These are phyloP conservation scores for Pogonus chalceus DNA, from an alignment of 1,140 invertebrate species.

Conservation along the genomic window DNA sequence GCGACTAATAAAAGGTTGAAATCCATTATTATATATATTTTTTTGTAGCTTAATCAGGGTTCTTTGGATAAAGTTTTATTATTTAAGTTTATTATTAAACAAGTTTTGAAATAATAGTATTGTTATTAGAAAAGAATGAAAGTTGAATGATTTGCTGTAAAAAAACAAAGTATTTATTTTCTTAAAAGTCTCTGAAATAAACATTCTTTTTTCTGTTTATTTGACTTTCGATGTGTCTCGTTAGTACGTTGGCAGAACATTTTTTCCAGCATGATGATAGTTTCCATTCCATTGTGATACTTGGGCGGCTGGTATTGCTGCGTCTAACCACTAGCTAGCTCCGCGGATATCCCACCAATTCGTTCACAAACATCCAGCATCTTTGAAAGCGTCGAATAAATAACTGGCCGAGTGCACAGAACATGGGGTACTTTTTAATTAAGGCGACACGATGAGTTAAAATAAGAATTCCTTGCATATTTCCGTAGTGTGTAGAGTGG, in stretches of 20 bases:
- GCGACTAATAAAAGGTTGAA: no score
- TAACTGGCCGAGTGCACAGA: constrained; percentile 19
- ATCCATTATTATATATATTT: no score
- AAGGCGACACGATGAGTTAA: constrained; percentile 32
- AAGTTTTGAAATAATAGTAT: no score
- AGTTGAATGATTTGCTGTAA: no score
- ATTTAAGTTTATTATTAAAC: no score
- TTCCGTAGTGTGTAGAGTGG: background rate
- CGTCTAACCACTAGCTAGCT: constrained; percentile 29
- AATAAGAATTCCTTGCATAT: constrained; percentile 33
- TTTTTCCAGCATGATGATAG: constrained; percentile 17
- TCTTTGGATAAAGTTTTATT: no score
- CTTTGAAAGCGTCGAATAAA: constrained; percentile 6
- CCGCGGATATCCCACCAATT: constrained; percentile 1
- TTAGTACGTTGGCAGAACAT: constrained; percentile 6
- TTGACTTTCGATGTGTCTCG: background rate
- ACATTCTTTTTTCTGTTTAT: no score
- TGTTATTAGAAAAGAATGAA: no score
- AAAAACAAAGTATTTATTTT: no score
- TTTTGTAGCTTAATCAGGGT: no score
- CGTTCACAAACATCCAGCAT: background rate
- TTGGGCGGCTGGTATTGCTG: constrained; percentile 22
- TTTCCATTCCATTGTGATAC: constrained; percentile 24
- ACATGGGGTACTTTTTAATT: constrained; percentile 35
- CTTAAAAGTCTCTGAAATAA: no score